These are phyloP conservation scores for Disparrhopalites patrizii DNA, from an alignment of 2,888 invertebrate genomes.

Conservation along the genomic window DNA sequence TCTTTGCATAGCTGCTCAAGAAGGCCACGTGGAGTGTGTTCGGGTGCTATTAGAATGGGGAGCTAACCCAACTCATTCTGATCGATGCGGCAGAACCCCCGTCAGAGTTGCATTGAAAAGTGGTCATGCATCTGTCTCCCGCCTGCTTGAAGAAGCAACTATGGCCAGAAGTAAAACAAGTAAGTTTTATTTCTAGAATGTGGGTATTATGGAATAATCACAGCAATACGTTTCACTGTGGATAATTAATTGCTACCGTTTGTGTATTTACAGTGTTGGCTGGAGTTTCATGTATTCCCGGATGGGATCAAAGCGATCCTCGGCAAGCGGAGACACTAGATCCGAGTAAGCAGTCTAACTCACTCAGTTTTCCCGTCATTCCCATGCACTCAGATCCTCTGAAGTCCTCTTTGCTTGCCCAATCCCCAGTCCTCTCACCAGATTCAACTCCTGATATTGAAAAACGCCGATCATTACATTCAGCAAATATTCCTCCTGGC, in stretches of 20 bases:
- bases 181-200: constrained; percentile 29
- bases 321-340: constrained; percentile 32
- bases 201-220: background rate
- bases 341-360: constrained; percentile 40
- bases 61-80: constrained; percentile 79
- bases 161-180: constrained; percentile 51
- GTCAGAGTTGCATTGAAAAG: constrained; percentile 86
- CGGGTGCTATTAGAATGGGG: constrained; percentile 75
- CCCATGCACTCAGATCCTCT: constrained; percentile 11
- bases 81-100: constrained; percentile 80
- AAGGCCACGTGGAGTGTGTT: constrained; percentile 64
- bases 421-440: constrained; percentile 50
- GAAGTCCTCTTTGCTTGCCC: constrained; percentile 5
- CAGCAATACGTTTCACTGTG: background rate
- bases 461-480: constrained; percentile 40
- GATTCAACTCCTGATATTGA: constrained; percentile 51
- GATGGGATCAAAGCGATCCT: constrained; percentile 47
- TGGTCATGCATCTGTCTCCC: constrained; percentile 79
- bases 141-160: constrained; percentile 75
- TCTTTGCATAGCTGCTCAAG: constrained; percentile 83
- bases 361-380: constrained; percentile 35
- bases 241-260: background rate
- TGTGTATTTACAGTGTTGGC: constrained; percentile 64
- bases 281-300: constrained; percentile 79
- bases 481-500: constrained; percentile 49